phyloP scores from a whole-genome alignment of 2,113 vertebrate genomes.

The Benitochromis conjunctus region DNA sequence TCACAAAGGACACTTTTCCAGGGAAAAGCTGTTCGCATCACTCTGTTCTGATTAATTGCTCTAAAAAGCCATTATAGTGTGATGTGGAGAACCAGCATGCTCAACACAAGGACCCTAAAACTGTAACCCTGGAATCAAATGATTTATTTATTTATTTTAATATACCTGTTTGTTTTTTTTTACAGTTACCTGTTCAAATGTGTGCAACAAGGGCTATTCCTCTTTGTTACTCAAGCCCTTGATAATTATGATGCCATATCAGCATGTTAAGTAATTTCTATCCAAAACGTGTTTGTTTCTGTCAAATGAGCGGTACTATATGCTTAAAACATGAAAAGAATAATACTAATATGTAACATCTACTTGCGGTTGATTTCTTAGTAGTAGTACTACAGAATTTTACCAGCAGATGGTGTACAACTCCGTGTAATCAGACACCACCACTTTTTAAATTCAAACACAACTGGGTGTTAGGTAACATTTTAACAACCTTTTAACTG shows the following conservation, averaged over 20 bases:
- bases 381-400: background rate
- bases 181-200: background rate
- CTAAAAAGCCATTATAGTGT: background rate
- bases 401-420: slow-evolving; percentile 54
- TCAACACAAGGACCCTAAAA: background rate
- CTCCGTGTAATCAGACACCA: slow-evolving; percentile 26
- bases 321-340: background rate
- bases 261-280: background rate
- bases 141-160: background rate
- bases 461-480: background rate
- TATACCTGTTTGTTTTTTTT: too few species aligned
- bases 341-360: background rate
- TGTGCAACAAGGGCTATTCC: background rate
- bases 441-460: background rate
- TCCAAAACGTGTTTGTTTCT: background rate
- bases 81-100: background rate
- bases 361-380: background rate
- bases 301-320: background rate
- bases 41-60: background rate
- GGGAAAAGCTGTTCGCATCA: background rate
- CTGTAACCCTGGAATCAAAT: background rate
- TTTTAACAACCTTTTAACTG: background rate
- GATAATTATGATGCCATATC: background rate
- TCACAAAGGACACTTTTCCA: background rate
- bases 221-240: background rate